phyloP scores from a whole-genome alignment of 2,113 vertebrate genomes.

The Psettodes erumei region DNA sequence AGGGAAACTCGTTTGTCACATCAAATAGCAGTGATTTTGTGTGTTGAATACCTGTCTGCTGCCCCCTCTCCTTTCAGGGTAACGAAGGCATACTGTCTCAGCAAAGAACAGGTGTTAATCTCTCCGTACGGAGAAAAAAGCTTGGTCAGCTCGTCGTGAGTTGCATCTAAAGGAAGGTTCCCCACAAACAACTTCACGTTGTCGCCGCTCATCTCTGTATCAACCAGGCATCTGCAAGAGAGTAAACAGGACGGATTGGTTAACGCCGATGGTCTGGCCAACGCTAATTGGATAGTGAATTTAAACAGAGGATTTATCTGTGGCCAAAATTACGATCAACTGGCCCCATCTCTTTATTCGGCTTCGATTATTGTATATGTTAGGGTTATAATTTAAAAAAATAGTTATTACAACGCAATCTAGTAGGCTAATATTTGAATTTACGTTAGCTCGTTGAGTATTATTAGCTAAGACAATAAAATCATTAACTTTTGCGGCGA shows the following conservation, averaged over 20 bases:
- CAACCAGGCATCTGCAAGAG: constrained; percentile 72
- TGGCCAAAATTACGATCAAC: background rate
- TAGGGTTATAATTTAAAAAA: accelerated
- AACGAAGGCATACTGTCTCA: constrained; percentile 95
- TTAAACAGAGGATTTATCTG: background rate
- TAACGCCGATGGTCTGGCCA: background rate
- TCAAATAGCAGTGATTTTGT: background rate
- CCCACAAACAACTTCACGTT: constrained; percentile 94
- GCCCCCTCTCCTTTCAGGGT: constrained; percentile 90
- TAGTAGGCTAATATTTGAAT: no score
- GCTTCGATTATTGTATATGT: no score
- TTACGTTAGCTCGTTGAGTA: background rate
- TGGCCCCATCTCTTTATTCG: no score
- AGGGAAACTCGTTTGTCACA: background rate
- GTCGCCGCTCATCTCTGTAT: constrained; percentile 79
- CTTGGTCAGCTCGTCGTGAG: constrained; percentile 90
- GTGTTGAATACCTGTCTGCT: constrained; percentile 79
- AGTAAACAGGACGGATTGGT: background rate
- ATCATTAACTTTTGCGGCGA: constrained; percentile 14
- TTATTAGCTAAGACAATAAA: constrained; percentile 25
- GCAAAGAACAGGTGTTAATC: constrained; percentile 91
- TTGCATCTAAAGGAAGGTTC: constrained; percentile 91
- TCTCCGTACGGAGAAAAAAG: constrained; percentile 90
- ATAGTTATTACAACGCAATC: background rate
- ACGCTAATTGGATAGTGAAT: background rate